Evolutionary conservation across 2,888 invertebrate species (phyloP).

Genomic region (Congeria kusceri): DNA sequence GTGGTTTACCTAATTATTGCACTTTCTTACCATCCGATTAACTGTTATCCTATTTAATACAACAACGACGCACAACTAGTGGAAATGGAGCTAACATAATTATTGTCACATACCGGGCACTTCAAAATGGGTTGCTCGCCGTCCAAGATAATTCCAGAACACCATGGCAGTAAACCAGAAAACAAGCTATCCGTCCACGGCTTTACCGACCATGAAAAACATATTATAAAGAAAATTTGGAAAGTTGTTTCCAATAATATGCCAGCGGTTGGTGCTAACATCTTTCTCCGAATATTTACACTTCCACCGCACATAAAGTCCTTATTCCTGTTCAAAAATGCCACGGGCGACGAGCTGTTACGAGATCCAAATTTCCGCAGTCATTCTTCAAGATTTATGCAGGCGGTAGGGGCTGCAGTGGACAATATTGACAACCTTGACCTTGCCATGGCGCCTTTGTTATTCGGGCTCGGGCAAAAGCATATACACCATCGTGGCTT

Average conservation of each 20-base stretch:
- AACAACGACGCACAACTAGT: too few relatives aligned
- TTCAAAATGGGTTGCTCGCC: too few relatives aligned
- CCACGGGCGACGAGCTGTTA: slow-evolving; percentile 63
- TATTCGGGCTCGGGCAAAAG: slow-evolving; percentile 68
- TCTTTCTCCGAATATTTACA: neutral
- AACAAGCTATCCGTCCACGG: too few relatives aligned
- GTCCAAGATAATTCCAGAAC: too few relatives aligned
- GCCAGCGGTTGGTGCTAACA: neutral
- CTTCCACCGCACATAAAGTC: neutral
- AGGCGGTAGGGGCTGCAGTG: slow-evolving; percentile 74
- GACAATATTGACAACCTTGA: slow-evolving; percentile 73
- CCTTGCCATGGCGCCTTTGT: slow-evolving; percentile 60
- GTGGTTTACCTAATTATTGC: too few relatives aligned
- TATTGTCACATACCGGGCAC: too few relatives aligned
- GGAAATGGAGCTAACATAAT: too few relatives aligned
- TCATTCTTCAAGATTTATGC: slow-evolving; percentile 78
- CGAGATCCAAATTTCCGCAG: slow-evolving; percentile 61
- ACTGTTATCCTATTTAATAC: too few relatives aligned
- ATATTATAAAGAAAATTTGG: neutral
- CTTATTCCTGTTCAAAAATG: slow-evolving; percentile 18
- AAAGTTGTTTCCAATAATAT: neutral
- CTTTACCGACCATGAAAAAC: neutral
- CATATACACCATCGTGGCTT: slow-evolving; percentile 71
- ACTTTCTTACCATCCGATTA: too few relatives aligned
- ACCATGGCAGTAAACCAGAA: too few relatives aligned